Base-by-base conservation (phyloP, 2,797 vertebrate genomes). In the Columba guinea region DNA sequence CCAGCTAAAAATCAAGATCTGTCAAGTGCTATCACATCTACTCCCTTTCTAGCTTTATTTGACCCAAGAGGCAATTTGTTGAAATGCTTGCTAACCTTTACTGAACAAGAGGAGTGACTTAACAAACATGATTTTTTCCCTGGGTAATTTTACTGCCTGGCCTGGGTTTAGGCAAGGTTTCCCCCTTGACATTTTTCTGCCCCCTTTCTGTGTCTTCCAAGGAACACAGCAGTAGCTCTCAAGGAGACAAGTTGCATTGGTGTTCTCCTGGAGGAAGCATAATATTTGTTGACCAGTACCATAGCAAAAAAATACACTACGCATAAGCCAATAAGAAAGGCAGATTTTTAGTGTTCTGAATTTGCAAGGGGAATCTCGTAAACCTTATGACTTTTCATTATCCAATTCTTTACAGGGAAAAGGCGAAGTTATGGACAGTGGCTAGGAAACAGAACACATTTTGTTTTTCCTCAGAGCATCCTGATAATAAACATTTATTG, bases 71-170 rank as follows among this genome's bases (percentile, higher is more conserved):
- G 15, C 93, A 96, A 96, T 85, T 65, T 1, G 0, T 64, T 85
- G 67, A 77, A 97, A 85, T 90, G 91, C 78, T 97, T 92, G 71
- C 90, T 96, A 96, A 95, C 91, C 90, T 95, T 97, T 92, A 90
- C 81, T 83, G 91, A 90, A 71, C 64, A 87, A 64, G 41, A 89
- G 27, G 71, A 74, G 44, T 64, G 60, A 89, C 70, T 94, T 92
- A 71, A 53, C 84, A 95, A 92, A 77, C 78, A 81, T 71, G 76
- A 81, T 32, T 64, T 95, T 96, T 82, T 35, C 63, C 92, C 84
- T 83, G 51, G 81, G 63, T 69, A 92, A 24, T 79, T 96, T 93
- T 90, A 91, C 70, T 93, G 55, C 74, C 82, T 92, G 51, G 85
- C 52, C 27, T 92, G 53, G 51, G 78, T 94, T 92, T 92, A 94